A percentile compares a stretch with the other conserved stretches of the same genome.
These are phyloP conservation scores for Lithobius niger DNA, from an alignment of 1,140 invertebrate genomes.

Conservation along the genomic window DNA sequence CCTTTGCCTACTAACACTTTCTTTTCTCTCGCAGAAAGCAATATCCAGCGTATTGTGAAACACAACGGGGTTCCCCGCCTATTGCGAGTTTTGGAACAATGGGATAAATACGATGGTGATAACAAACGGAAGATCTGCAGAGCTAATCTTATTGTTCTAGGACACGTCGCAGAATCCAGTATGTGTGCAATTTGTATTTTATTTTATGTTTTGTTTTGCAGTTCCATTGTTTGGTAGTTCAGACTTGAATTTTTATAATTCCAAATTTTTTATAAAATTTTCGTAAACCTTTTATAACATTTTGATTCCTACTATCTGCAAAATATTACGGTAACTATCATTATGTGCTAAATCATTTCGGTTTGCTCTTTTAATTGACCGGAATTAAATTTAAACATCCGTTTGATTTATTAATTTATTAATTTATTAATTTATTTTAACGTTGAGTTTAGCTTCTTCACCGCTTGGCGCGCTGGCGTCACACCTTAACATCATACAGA, in stretches of 20 bases:
- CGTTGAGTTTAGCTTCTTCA: too few relatives aligned
- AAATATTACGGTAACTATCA: too few relatives aligned
- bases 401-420: too few relatives aligned
- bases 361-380: too few relatives aligned
- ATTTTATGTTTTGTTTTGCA: not conserved
- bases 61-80: slow-evolving; percentile 43
- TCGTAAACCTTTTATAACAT: not conserved
- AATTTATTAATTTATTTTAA: too few relatives aligned
- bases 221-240: too few relatives aligned
- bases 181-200: slow-evolving; percentile 38
- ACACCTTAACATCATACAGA: too few relatives aligned
- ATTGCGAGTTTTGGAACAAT: slow-evolving; percentile 46
- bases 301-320: too few relatives aligned
- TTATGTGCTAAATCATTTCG: too few relatives aligned
- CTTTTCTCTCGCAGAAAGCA: slow-evolving; percentile 32
- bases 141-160: slow-evolving; percentile 43
- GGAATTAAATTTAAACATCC: too few relatives aligned
- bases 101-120: slow-evolving; percentile 48
- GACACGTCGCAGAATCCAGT: slow-evolving; percentile 41
- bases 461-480: too few relatives aligned
- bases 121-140: slow-evolving; percentile 46
- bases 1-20: slow-evolving; percentile 11
- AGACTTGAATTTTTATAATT: slow-evolving; percentile 11
- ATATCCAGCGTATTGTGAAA: slow-evolving; percentile 45
- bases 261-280: slow-evolving; percentile 8